Conservation (phyloP, 30 jellyfish, hydroid and myxozoan species). For the Rhopilema esculentum region DNA sequence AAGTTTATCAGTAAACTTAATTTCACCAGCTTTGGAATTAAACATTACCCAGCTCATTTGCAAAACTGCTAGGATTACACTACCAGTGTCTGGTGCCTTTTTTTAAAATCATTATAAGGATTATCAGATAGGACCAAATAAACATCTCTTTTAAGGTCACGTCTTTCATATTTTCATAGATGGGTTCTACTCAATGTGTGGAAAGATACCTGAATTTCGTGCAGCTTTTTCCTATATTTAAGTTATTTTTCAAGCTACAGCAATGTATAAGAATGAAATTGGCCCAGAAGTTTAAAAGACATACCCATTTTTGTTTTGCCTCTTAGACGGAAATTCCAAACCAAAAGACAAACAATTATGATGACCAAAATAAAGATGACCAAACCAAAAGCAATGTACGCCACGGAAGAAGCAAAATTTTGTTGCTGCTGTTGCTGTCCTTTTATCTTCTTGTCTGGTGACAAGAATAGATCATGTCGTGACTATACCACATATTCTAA, state of each 20-base stretch:
- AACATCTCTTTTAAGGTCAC: too few relatives aligned
- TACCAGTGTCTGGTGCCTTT: too few relatives aligned
- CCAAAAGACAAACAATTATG: background rate
- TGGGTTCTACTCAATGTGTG: too few relatives aligned
- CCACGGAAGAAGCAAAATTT: background rate
- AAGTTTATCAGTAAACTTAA: too few relatives aligned
- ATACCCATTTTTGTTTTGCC: background rate
- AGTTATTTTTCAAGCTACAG: background rate
- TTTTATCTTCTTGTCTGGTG: background rate
- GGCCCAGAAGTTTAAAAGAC: background rate
- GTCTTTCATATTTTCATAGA: too few relatives aligned
- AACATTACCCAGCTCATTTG: too few relatives aligned
- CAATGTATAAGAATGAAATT: background rate
- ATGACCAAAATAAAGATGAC: constrained; percentile 5
- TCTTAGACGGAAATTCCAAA: background rate
- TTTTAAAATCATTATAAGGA: too few relatives aligned
- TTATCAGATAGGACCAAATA: too few relatives aligned
- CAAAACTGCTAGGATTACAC: too few relatives aligned
- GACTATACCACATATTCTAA: background rate
- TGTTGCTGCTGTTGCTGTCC: background rate
- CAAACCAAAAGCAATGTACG: constrained; percentile 1
- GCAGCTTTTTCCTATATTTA: too few relatives aligned
- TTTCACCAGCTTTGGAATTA: too few relatives aligned
- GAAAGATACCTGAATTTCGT: too few relatives aligned
- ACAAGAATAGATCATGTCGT: background rate